Base-by-base conservation (phyloP, 2,888 invertebrate genomes). In the Microctonus aethiopoides region DNA sequence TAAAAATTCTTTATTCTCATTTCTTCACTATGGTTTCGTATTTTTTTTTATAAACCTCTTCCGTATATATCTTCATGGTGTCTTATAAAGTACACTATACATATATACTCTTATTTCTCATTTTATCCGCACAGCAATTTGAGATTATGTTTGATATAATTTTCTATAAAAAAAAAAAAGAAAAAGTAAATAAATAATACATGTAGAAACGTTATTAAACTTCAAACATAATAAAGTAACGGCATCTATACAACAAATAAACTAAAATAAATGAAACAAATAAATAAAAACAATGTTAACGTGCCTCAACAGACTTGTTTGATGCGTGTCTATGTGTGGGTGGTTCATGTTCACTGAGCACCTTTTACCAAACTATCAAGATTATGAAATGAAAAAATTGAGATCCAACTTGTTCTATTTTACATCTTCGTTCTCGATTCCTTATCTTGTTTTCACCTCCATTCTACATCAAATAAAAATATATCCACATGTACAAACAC, bases 331-430 rank as follows among this genome's bases (percentile, higher is more conserved):
- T n/a, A n/a, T 11, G 39, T 24, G 65, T 65, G 41, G 65, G 65
- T 65, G 54, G 56, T 56, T 56, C 41, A 26, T 26, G 41, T 56
- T 56, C 29, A 57, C 13, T 65, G 56, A 36, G 56, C 54, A 56
- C 56, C 36, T 54, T 34, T 32, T n/a, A 16, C 20, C 46, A 32
- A 46, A 41, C 26, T 46, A 22, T 34, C 22, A 10, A 63, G 61
- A 54, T 54, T 26, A 20, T 16, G 32, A 32, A 57, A 32, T 34
- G 13, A n/a, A n/a, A 29, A 56, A 56, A 26, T 4, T 4, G 59
- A 59, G n/a, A 54, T 16, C n/a, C 10, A 65, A 65, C 65, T 56
- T 57, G 65, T 65, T 65, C 26, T 52, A 52, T 52, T 52, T 51
- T 13, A 24, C 34, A 51, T 52, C 51, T 51, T 22, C 20, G 16